phyloP scores from a whole-genome alignment of 2,113 vertebrate species.

The Tonatia bakeri region DNA sequence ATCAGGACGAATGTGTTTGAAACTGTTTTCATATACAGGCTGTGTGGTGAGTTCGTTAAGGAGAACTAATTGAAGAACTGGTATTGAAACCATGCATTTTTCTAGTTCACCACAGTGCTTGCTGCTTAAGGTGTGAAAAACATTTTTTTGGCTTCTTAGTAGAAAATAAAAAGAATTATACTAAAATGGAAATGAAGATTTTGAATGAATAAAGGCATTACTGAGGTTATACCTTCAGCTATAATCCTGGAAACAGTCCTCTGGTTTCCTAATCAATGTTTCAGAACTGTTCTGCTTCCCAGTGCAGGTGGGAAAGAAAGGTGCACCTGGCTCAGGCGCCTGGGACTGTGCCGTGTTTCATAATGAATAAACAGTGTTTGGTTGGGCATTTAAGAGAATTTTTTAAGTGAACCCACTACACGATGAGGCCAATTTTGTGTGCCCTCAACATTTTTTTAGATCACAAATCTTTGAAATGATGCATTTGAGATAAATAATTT shows the following conservation, averaged over 20 bases:
- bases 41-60: not conserved
- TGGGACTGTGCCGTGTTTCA: not conserved
- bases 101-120: not conserved
- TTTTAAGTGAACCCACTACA: not conserved
- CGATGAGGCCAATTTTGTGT: not conserved
- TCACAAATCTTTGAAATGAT: not conserved
- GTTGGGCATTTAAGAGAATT: not conserved
- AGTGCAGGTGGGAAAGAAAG: not conserved
- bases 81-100: not conserved
- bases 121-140: not conserved
- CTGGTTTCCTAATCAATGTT: not conserved
- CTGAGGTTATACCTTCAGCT: not conserved
- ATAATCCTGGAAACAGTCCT: not conserved
- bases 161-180: slow-evolving; percentile 2
- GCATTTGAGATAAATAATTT: not conserved
- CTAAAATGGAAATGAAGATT: not conserved
- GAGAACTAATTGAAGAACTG: slow-evolving; percentile 11
- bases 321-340: not conserved
- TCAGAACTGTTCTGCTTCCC: not conserved
- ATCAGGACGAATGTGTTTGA: not conserved
- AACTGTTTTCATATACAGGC: not conserved
- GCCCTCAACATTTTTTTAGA: not conserved
- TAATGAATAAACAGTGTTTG: not conserved
- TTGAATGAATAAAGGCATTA: not conserved
- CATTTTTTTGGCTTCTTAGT: not conserved